Conservation (phyloP, 2,888 invertebrate species). For the Apodemia zela region DNA sequence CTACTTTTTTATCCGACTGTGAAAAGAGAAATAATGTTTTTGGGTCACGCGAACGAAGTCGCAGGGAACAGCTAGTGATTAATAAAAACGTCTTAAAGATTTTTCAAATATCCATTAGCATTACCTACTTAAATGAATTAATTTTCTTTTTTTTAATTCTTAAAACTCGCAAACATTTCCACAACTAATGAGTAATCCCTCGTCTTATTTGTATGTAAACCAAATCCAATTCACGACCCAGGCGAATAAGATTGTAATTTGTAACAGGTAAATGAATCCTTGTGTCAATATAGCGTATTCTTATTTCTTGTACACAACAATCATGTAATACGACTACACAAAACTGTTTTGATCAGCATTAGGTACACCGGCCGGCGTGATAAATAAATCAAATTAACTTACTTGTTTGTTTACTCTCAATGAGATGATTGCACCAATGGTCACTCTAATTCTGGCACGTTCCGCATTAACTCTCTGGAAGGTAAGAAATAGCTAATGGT, state of each 20-base stretch:
- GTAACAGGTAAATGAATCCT: neutral
- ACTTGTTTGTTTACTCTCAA: slow-evolving; percentile 77
- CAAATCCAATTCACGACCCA: neutral
- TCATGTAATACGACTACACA: neutral
- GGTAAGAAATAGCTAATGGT: slow-evolving; percentile 35
- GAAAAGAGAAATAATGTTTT: too few relatives aligned
- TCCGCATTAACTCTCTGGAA: slow-evolving; percentile 49
- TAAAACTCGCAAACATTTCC: too few relatives aligned
- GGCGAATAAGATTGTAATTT: neutral
- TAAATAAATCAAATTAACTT: slow-evolving; percentile 63
- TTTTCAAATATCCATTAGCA: too few relatives aligned
- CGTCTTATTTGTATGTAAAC: neutral
- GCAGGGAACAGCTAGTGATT: too few relatives aligned
- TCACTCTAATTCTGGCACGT: slow-evolving; percentile 63
- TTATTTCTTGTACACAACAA: neutral
- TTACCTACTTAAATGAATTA: too few relatives aligned
- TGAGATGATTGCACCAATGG: slow-evolving; percentile 75
- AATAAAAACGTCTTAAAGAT: too few relatives aligned
- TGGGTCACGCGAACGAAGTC: too few relatives aligned
- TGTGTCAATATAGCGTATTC: neutral
- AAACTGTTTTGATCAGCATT: neutral
- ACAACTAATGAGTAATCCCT: too few relatives aligned
- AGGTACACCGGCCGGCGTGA: slow-evolving; percentile 36
- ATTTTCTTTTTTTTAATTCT: too few relatives aligned
- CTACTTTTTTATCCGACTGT: too few relatives aligned